phyloP scores from a whole-genome alignment of 2,113 vertebrate species.

The Halcyon malimbica region DNA sequence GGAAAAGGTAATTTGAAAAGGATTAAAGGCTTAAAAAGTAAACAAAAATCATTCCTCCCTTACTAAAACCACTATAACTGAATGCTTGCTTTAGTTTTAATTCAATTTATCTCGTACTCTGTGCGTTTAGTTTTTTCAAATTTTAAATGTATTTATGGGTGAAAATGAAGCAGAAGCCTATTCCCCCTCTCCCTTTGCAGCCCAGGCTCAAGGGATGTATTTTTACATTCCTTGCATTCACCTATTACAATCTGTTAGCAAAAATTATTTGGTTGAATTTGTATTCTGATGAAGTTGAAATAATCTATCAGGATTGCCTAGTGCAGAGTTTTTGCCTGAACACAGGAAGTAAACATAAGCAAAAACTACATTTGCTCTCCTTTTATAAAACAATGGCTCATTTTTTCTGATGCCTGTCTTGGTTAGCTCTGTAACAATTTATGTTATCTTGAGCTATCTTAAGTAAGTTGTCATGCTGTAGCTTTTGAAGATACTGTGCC shows the following conservation, averaged over 20 bases:
- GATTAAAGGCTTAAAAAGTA: constrained; percentile 43
- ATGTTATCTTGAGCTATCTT: background rate
- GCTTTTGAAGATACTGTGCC: background rate
- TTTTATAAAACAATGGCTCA: background rate
- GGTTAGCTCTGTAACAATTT: background rate
- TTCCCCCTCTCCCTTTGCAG: background rate
- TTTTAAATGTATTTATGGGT: background rate
- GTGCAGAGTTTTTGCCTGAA: background rate
- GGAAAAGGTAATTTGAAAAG: constrained; percentile 25
- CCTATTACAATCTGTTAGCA: background rate
- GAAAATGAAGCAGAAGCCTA: background rate
- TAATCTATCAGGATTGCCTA: background rate
- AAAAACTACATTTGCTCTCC: background rate
- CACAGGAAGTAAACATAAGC: background rate
- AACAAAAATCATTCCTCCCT: background rate
- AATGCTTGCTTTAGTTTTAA: constrained; percentile 20
- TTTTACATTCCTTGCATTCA: background rate
- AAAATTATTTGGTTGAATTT: background rate
- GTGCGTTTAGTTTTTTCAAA: background rate
- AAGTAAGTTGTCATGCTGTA: background rate
- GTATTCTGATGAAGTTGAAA: background rate
- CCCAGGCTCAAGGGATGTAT: background rate
- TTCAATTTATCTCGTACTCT: background rate
- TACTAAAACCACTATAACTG: background rate
- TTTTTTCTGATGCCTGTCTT: background rate